Evolutionary conservation across 2,113 vertebrate species (phyloP), one percentile per base, ranked within the genome.

Genomic region (Dendrocopos noguchii): DNA sequence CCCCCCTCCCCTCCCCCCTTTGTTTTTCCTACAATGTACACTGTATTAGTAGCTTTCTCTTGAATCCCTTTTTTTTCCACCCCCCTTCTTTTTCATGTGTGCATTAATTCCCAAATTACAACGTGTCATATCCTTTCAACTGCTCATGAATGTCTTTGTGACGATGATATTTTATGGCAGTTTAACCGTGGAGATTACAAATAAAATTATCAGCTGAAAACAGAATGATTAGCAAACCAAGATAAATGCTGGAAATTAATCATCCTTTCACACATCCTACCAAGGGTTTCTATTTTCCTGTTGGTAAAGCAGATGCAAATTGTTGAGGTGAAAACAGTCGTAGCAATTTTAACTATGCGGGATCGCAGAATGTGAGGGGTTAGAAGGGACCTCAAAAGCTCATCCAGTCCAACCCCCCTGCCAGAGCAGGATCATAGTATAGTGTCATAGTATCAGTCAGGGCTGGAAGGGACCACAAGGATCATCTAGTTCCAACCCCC

Each of bases 151-250:
- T 92, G 80, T 90, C 91, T 96, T 93, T 88, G 80, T 96, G 90
- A 92, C 86, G 90, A 25, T 79, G 88, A 81, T 94, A 90, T 96
- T 95, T 95, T 94, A 95, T 92, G 95, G 94, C 90, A 95, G 81
- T 96, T 95, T 95, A 94, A 93, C 84, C 92, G 47, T 86, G 94
- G 92, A 94, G 86, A 95, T 94, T 94, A 95, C 92, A 96, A 96
- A 95, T 90, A 94, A 93, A 95, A 94, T 91, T 95, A 95, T 94
- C 94, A 87, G 66, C 92, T 95, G 84, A 92, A 94, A 86, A 0
- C 90, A 95, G 92, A 94, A 92, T 81, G 90, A 95, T 93, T 93
- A 95, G 88, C 86, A 96, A 94, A 71, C 39, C 74, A 94, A 93
- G 95, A 96, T 95, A 95, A 94, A 95, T 88, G 86, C 71, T 46